Percentiles rank a stretch among this genome's conserved stretches.
Evolutionary conservation across 2,113 vertebrate species (phyloP).

Genomic region (Myxocyprinus asiaticus): DNA sequence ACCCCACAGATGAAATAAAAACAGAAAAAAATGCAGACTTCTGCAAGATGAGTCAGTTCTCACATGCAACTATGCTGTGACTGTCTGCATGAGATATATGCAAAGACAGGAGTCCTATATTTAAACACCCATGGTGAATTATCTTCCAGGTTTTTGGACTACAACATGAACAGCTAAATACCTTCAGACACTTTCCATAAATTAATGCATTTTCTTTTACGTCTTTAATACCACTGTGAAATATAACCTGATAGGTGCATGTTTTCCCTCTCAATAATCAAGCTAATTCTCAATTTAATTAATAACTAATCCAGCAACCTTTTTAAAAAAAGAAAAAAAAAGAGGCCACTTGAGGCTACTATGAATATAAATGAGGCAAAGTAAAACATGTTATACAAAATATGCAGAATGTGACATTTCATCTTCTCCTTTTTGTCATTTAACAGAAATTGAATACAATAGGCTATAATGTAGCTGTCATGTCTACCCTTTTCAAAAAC

Average conservation of each 20-base stretch:
- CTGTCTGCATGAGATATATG: conserved; percentile 55
- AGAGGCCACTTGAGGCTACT: background rate
- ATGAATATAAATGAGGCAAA: conserved; percentile 29
- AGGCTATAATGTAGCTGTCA: conserved; percentile 48
- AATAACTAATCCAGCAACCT: background rate
- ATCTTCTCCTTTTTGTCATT: conserved; percentile 38
- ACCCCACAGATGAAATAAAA: conserved; percentile 33
- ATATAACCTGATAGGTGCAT: too few relatives aligned
- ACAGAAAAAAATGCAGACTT: conserved; percentile 35
- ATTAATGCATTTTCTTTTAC: too few relatives aligned
- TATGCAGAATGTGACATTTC: conserved; percentile 49
- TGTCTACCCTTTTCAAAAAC: conserved; percentile 50
- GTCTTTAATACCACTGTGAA: too few relatives aligned
- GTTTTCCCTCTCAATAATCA: too few relatives aligned
- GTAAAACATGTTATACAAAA: conserved; percentile 16
- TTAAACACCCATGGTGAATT: too few relatives aligned
- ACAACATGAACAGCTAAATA: too few relatives aligned
- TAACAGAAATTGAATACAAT: conserved; percentile 41
- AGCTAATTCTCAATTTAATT: too few relatives aligned
- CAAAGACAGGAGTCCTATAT: conserved; percentile 55
- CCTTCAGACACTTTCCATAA: too few relatives aligned
- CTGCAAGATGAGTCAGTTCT: conserved; percentile 52
- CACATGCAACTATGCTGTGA: conserved; percentile 18
- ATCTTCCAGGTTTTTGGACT: too few relatives aligned
- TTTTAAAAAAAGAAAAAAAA: background rate